Evolutionary conservation across 1,140 invertebrate species (phyloP), one percentile per base, ranked within the genome.

Genomic region (Berghia stephanieae): DNA sequence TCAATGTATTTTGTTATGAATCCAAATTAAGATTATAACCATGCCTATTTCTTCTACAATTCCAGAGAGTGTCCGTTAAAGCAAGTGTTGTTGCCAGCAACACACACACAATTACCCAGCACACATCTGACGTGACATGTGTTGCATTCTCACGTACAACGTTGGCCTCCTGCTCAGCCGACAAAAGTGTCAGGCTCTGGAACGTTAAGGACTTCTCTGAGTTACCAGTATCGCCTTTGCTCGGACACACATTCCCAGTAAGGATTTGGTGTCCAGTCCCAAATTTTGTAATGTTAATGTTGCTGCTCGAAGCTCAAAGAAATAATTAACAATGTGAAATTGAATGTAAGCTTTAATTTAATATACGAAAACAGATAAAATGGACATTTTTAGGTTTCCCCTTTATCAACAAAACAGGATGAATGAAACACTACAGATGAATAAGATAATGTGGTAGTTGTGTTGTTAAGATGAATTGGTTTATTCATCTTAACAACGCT

Each of bases 101-200:
- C 1, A 73, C 81, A 16, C 83, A 86, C 43, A 87, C 86, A 1
- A 82, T 88, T 4, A 80, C 80, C 13, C 78, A 81, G 27, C 93
- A 94, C 81, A 90, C 89, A 0, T 93, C 92, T 82, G 93, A 94
- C 88, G 91, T 94, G 36, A 94, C 92, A 49, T 83, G 80, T 77
- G 86, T 88, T 40, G 84, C 80, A 34, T 90, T 89, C 75, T 82
- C 79, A 8, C 76, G 80, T 13, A 78, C 82, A 34, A 79, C 79
- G 43, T 80, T 91, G 55, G 89, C 87, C 1, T 88, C 89, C 55
- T 84, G 87, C 60, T 89, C 89, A 3, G 86, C 85, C 66, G 90
- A 91, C 79, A 90, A 90, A 84, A 90, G 88, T 18, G 84, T 90
- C 13, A 79, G 88, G 3, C 43, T 91, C 0, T 91, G 90, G 89